Base-by-base conservation (phyloP, 2,888 invertebrate genomes). In the Macropis europaea region DNA sequence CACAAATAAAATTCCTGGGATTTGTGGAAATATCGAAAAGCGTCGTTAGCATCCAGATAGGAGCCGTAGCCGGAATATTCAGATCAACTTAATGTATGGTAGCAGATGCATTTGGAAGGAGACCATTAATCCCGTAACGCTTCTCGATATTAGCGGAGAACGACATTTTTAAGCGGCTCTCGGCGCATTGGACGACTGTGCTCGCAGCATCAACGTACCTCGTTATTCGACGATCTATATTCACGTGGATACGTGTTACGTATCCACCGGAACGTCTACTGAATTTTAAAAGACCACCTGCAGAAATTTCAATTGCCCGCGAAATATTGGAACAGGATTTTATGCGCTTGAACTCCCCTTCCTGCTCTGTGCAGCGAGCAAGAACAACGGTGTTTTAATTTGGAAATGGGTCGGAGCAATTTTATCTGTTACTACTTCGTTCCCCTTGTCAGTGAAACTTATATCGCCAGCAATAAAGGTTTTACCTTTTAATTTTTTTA, bases 281-380 rank as follows among this genome's bases (percentile, higher is more conserved):
- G 50, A 40, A 71, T 64, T n/a, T 71, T 73, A 47, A 60, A 75
- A 45, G 30, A 50, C 28, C 32, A n/a, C 40, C 2, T 11, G 32
- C 32, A 22, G 26, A 64, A 30, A 50, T 66, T 59, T 60, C 56
- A 73, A 77, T 73, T 64, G 73, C 17, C 22, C 56, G 43, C 36
- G 50, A 77, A 66, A 77, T 73, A 73, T 64, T 15, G 45, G 28
- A 26, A 50, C 26, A 36, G 22, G 40, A 34, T 32, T 60, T 64
- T 36, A 34, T 30, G 30, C 50, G 38, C 19, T 34, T 52, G 13
- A 17, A 3, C 24, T 1, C 11, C n/a, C n/a, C n/a, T n/a, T n/a
- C n/a, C n/a, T n/a, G n/a, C n/a, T n/a, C n/a, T n/a, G n/a, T n/a
- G 32, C 45, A 66, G 53, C 45, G 24, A 45, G 36, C 9, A 24